phyloP scores from a whole-genome alignment of 2,113 vertebrate genomes.

The Sylvietta virens region DNA sequence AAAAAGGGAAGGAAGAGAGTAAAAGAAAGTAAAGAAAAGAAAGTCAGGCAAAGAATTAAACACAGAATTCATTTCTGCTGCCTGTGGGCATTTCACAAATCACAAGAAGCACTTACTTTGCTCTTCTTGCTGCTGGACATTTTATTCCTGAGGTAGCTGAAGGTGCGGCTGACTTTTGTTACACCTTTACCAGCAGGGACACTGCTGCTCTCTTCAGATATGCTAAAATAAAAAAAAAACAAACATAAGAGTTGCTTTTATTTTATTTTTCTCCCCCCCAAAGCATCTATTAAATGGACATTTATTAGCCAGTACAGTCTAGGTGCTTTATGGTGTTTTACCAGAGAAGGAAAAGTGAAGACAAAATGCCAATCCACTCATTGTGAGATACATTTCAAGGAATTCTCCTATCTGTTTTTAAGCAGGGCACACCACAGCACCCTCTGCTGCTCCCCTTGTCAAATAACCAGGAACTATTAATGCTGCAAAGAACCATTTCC shows the following conservation, averaged over 20 bases:
- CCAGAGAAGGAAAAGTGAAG: not conserved
- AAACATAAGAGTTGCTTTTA: not conserved
- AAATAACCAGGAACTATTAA: not conserved
- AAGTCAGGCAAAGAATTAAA: not conserved
- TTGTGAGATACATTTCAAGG: not conserved
- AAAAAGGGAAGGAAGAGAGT: not conserved
- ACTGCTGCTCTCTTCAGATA: conserved; percentile 83
- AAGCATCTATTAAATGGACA: not conserved
- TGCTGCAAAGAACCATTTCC: not conserved
- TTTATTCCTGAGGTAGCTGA: conserved; percentile 98
- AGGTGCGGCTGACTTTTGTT: conserved; percentile 95
- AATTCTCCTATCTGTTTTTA: not conserved
- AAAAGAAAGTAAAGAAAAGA: not conserved
- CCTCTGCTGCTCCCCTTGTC: not conserved
- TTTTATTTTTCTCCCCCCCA: not conserved
- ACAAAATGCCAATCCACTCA: not conserved
- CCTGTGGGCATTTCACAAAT: not conserved
- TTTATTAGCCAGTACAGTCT: not conserved
- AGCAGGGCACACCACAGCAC: not conserved
- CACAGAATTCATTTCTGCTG: not conserved
- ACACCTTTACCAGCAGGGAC: conserved; percentile 75
- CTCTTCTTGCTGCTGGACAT: conserved; percentile 95
- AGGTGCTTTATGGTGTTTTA: not conserved
- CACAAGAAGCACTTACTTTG: conserved; percentile 75
- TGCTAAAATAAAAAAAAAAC: conserved; percentile 70